Conservation (phyloP, 2,113 vertebrate genomes). For the Motacilla tschutschensis region DNA sequence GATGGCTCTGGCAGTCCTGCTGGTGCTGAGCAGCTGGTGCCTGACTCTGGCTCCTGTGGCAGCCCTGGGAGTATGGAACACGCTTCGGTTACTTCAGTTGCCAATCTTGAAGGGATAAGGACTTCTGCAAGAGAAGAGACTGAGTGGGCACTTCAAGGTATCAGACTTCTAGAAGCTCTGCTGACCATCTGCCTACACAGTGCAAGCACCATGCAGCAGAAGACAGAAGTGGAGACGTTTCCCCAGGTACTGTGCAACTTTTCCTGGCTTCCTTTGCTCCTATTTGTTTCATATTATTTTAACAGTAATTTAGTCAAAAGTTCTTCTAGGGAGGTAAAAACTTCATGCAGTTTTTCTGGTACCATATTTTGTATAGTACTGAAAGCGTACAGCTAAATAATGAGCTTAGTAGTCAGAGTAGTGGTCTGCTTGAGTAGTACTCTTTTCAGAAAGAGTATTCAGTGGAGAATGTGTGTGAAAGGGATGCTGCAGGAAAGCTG, state of each 20-base stretch:
- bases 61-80: neutral
- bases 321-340: neutral
- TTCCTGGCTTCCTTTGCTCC: neutral
- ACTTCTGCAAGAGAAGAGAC: slow-evolving; percentile 63
- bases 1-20: neutral
- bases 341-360: neutral
- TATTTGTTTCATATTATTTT: neutral
- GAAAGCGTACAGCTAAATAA: neutral
- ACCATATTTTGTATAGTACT: rapidly evolving
- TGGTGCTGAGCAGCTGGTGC: neutral
- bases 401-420: neutral
- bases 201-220: slow-evolving; percentile 77
- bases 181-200: slow-evolving; percentile 92
- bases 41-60: neutral
- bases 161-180: slow-evolving; percentile 90
- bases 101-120: slow-evolving; percentile 41
- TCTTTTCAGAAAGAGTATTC: neutral
- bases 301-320: neutral
- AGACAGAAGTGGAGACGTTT: slow-evolving; percentile 77
- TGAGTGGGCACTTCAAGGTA: slow-evolving; percentile 83
- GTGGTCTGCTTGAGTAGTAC: neutral
- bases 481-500: neutral
- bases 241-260: slow-evolving; percentile 77
- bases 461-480: neutral
- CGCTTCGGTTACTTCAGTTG: neutral